Percentiles rank a stretch among this genome's conserved stretches.
phyloP scores from a whole-genome alignment of 2,113 vertebrate genomes.

The Aegotheles bennettii region DNA sequence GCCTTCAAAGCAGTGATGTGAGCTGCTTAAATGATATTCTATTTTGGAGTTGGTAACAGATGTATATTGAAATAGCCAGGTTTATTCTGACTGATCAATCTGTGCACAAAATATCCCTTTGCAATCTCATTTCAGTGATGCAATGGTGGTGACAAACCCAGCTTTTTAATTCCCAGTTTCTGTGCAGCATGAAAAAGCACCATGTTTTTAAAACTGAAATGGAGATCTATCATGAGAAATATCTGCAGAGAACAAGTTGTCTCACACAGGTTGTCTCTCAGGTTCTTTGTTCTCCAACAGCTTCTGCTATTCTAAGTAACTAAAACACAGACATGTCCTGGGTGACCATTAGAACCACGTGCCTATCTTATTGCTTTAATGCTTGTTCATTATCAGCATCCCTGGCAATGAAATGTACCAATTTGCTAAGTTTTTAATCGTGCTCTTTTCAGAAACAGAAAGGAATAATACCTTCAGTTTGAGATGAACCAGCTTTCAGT shows the following conservation, averaged over 20 bases:
- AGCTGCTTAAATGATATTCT: neutral
- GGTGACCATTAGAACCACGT: neutral
- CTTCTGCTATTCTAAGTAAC: neutral
- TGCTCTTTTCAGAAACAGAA: neutral
- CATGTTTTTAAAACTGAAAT: neutral
- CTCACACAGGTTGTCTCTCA: neutral
- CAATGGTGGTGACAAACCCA: neutral
- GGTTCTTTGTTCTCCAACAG: neutral
- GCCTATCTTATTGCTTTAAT: neutral
- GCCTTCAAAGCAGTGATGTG: neutral
- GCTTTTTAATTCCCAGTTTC: neutral
- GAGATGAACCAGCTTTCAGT: neutral
- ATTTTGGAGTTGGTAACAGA: neutral
- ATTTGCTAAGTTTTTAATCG: neutral
- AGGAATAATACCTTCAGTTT: neutral
- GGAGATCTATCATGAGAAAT: neutral
- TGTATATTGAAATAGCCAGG: neutral
- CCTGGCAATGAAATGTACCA: neutral
- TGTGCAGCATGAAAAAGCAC: neutral
- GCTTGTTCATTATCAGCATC: neutral
- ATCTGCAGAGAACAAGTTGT: neutral
- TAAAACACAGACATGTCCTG: accelerated
- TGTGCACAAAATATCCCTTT: neutral
- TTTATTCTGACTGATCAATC: neutral
- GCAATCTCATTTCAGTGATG: neutral